Base-by-base conservation (phyloP, 1,140 invertebrate species). In the Bombus pyrosoma region DNA sequence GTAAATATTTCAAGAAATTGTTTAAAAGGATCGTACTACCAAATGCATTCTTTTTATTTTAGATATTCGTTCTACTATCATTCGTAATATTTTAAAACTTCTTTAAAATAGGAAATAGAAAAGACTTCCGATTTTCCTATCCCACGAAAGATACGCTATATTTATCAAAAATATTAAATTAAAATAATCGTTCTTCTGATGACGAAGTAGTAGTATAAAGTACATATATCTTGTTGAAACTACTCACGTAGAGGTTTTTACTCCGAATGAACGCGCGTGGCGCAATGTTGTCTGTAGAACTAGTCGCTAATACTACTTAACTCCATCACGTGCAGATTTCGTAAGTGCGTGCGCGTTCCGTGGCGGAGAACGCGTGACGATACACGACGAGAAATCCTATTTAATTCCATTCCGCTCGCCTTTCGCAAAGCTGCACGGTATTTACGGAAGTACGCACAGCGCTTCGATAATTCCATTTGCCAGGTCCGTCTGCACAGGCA, bases 351-450 rank as follows among this genome's bases (percentile, higher is more conserved):
- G 53, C 75, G 75, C 25, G 59, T 68, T 57, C 64, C 37, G 37
- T 34, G 34, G 25, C 43, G 28, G 47, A 41, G 25, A 71, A 32
- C 64, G 53, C 62, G 62, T 53, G 81, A 72, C 75, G 80, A 57
- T 81, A 37, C 57, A 89, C 80, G 75, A 68, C 59, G 66, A 62
- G 78, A 86, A 83, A 90, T 91, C 57, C 76, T 43, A 69, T 87
- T 87, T 91, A 92, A 93, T 92, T 92, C 91, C 89, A 92, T 92
- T 93, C 92, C 91, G 90, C 88, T 91, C 92, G 90, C 88, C 92
- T 92, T 89, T 91, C 80, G 83, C 84, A 84, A 89, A 92, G 85
- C 87, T 83, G 86, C 80, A 81, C 90, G 84, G 83, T 89, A 90
- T 92, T 92, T 91, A 87, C 81, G 81, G 68, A 57, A 89, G 68